Percentiles rank a stretch among this genome's conserved stretches.
Conservation (phyloP, 2,113 vertebrate species). For the Theristicus caerulescens region DNA sequence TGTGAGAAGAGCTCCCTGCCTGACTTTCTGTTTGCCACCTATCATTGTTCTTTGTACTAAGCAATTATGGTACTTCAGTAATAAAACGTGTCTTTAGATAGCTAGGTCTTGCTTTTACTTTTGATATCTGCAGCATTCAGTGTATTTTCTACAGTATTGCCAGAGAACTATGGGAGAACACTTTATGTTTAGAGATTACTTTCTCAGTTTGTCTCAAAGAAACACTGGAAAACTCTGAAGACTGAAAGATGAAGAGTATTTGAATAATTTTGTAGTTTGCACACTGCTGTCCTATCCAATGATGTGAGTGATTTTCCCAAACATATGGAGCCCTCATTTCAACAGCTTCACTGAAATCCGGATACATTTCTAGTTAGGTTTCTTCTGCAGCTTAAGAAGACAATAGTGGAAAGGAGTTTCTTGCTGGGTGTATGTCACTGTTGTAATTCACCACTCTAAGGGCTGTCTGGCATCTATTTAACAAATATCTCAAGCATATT, state of each 20-base stretch:
- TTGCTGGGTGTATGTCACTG: neutral
- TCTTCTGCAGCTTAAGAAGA: neutral
- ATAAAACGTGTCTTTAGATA: neutral
- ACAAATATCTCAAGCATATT: neutral
- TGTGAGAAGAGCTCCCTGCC: neutral
- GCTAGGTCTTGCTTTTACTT: neutral
- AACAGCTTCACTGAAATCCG: neutral
- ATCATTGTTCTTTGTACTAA: neutral
- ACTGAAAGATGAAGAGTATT: neutral
- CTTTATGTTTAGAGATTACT: neutral
- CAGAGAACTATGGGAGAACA: neutral
- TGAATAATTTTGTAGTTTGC: neutral
- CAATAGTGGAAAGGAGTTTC: neutral
- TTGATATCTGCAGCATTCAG: neutral
- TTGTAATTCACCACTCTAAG: neutral
- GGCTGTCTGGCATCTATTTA: neutral
- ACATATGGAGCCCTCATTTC: neutral
- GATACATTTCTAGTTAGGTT: neutral
- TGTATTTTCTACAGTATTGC: neutral
- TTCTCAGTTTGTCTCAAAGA: neutral
- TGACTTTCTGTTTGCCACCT: neutral
- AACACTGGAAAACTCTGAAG: neutral
- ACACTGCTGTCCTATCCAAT: neutral
- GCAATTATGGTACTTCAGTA: neutral
- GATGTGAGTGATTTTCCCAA: accelerated